Evolutionary conservation across 1,140 invertebrate genomes (phyloP).

Genomic region (Drosophila takahashii): DNA sequence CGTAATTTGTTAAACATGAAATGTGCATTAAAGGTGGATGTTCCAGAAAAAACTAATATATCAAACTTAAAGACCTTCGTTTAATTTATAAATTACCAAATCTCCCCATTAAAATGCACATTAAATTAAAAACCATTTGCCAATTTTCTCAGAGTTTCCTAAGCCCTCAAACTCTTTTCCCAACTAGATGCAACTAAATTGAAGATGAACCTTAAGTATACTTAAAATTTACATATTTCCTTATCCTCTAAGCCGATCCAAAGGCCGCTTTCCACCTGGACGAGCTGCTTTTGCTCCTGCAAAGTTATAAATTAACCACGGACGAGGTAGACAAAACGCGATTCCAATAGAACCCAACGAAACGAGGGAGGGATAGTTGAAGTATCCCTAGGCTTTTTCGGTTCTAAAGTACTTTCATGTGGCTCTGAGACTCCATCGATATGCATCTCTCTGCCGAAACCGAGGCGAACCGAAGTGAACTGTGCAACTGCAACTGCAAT

Average conservation of each 20-base stretch:
- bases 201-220: neutral
- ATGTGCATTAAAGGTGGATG: neutral
- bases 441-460: conserved; percentile 61
- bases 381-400: conserved; percentile 4
- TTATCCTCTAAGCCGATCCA: conserved; percentile 17
- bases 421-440: conserved; percentile 40
- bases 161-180: neutral
- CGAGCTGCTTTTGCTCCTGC: conserved; percentile 10
- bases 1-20: conserved; percentile 31
- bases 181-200: neutral
- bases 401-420: conserved; percentile 15
- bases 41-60: neutral
- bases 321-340: conserved; percentile 22
- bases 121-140: neutral
- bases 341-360: conserved; percentile 28
- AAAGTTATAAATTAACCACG: conserved; percentile 27
- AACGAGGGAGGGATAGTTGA: neutral
- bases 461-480: conserved; percentile 21
- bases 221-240: conserved; percentile 27
- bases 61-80: no score
- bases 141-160: neutral
- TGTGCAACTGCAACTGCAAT: conserved; percentile 62
- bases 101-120: neutral
- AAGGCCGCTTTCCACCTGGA: conserved; percentile 1
- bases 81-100: no score